phyloP scores from a whole-genome alignment of 1,140 invertebrate genomes.

The Drosophila oshimai region DNA sequence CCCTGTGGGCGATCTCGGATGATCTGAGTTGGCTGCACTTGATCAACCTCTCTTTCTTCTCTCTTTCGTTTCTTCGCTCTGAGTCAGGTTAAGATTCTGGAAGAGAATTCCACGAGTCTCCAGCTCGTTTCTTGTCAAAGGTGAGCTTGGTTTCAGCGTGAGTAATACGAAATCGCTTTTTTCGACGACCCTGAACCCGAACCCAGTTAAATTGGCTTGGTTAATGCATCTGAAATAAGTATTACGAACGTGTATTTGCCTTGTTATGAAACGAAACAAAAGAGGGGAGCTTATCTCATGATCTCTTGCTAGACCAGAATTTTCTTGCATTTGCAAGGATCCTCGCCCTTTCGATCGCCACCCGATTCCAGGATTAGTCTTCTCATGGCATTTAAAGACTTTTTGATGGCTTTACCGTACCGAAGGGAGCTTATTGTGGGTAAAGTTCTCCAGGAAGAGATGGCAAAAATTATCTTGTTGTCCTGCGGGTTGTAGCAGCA shows the following conservation, averaged over 20 bases:
- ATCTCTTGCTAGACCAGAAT: not conserved
- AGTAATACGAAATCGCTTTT: slow-evolving; percentile 31
- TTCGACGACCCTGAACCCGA: slow-evolving; percentile 36
- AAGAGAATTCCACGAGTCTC: slow-evolving; percentile 8
- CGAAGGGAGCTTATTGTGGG: not conserved
- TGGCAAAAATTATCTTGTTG: slow-evolving; percentile 88
- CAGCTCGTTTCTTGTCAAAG: slow-evolving; percentile 46
- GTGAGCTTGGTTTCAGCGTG: slow-evolving; percentile 55
- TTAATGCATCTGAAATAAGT: not conserved
- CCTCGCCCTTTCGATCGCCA: not conserved
- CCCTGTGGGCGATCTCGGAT: slow-evolving; percentile 25
- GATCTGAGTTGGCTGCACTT: slow-evolving; percentile 10
- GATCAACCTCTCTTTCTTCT: slow-evolving; percentile 8
- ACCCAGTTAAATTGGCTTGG: not conserved
- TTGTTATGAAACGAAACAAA: not conserved
- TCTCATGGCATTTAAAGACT: slow-evolving; percentile 27
- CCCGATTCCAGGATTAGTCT: slow-evolving; percentile 19
- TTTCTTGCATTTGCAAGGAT: slow-evolving; percentile 4
- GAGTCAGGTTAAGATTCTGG: slow-evolving; percentile 31
- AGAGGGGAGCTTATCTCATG: not conserved
- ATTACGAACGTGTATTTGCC: not conserved
- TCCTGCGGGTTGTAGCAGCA: slow-evolving; percentile 92
- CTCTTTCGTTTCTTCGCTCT: slow-evolving; percentile 3
- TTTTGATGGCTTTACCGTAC: slow-evolving; percentile 20
- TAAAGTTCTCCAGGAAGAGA: slow-evolving; percentile 85